phyloP scores from a whole-genome alignment of 2,888 invertebrate genomes.

The Lepidocyrtinus sp. region DNA sequence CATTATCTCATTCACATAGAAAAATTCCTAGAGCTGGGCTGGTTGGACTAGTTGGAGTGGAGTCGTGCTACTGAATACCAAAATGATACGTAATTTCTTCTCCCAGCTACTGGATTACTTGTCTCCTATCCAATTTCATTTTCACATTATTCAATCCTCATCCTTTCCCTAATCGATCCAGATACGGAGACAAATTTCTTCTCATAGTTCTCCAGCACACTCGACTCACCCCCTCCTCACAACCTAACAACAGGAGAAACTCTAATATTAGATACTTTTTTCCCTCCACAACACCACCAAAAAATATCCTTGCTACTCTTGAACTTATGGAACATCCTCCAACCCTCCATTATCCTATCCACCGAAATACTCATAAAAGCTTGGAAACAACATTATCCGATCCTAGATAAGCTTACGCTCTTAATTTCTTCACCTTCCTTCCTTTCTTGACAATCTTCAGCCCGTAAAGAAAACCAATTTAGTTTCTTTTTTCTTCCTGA shows the following conservation, averaged over 20 bases:
- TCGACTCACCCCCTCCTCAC: too few species aligned
- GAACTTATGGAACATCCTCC: too few species aligned
- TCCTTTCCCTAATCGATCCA: slow-evolving; percentile 48
- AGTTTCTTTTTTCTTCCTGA: slow-evolving; percentile 14
- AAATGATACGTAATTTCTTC: slow-evolving; percentile 32
- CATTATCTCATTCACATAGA: slow-evolving; percentile 42
- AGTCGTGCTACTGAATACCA: slow-evolving; percentile 6
- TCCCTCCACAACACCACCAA: too few species aligned
- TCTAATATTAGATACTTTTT: too few species aligned
- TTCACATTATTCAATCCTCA: slow-evolving; percentile 1
- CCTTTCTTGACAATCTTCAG: background rate
- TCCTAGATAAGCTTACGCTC: too few species aligned
- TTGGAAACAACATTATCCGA: background rate
- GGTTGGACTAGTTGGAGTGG: too few species aligned
- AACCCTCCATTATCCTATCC: too few species aligned
- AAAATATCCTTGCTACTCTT: too few species aligned
- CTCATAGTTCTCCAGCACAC: slow-evolving; percentile 19
- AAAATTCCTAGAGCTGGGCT: too few species aligned
- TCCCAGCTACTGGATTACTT: background rate
- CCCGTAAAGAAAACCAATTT: slow-evolving; percentile 5
- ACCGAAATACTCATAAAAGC: slow-evolving; percentile 5
- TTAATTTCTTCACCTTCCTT: slow-evolving; percentile 12
- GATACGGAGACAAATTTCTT: slow-evolving; percentile 32
- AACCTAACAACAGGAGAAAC: too few species aligned
- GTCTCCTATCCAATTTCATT: slow-evolving; percentile 38